Evolutionary conservation across 2,888 invertebrate species (phyloP), one percentile per base, ranked within the genome.

Genomic region (Diarsia rubi): DNA sequence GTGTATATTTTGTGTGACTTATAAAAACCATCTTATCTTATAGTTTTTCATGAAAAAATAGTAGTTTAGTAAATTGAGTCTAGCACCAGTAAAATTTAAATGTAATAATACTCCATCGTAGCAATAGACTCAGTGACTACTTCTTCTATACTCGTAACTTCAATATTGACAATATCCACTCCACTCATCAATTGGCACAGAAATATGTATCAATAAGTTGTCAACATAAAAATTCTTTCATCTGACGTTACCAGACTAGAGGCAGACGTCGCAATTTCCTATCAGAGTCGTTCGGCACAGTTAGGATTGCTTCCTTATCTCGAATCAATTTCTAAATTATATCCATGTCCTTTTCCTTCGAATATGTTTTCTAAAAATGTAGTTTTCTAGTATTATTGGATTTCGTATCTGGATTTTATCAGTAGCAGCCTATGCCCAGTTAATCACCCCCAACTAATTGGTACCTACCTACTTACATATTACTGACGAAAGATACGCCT

Each of bases 271-370:
- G 91, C 92, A 92, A 94, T 94, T 93, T 94, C 93, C 93, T 90
- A 90, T 90, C 86, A 83, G 85, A 79, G 82, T 85, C 79, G 86
- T 87, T 89, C 90, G 86, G 85, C 83, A 88, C 83, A 79, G 89
- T 72, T 89, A 90, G 88, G 88, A 93, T 93, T 92, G 93, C 93
- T 93, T 93, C 91, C 91, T 92, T 91, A 93, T 93, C 92, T 92
- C 72, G 83, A 93, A 93, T 94, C 93, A 92, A 92, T 92, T 93
- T 90, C 83, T 88, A 86, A 88, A 88, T 90, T 89, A 86, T 83
- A 82, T 79, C 66, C 86, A 82, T 85, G 85, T 88, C 88, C 83
- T 84, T 75, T 84, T 83, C 86, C 84, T 68, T 72, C n/a, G 69
- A 79, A 83, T 47, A 81, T 77, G 79, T 82, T 77, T 78, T 84